Evolutionary conservation across 2,888 invertebrate species (phyloP).

Genomic region (Hedya salicella): DNA sequence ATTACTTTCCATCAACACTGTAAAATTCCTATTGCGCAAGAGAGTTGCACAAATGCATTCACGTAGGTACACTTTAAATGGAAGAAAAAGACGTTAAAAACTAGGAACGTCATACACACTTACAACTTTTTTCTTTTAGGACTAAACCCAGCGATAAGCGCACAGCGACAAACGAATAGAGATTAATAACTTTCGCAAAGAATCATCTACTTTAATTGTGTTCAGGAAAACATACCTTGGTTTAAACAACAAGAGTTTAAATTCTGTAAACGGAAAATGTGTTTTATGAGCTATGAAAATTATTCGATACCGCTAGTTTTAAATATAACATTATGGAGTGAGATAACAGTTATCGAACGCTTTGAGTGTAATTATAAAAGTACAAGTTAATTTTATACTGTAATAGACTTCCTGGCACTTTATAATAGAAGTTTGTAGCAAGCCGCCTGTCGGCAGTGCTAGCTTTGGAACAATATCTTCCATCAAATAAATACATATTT

Average conservation of each 20-base stretch:
- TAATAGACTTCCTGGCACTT: neutral
- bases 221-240: neutral
- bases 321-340: conserved; percentile 25
- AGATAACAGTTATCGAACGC: conserved; percentile 29
- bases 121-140: neutral
- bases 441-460: no score
- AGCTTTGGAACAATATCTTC: no score
- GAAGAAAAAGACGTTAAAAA: conserved; percentile 1
- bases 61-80: conserved; percentile 48
- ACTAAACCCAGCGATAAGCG: conserved; percentile 24
- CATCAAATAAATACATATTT: no score
- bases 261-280: neutral
- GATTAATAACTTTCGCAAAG: conserved; percentile 14
- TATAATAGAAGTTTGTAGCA: no score
- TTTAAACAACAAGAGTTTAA: neutral
- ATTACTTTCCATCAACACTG: conserved; percentile 67
- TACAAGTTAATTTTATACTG: neutral
- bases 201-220: conserved; percentile 5
- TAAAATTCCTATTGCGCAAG: conserved; percentile 71
- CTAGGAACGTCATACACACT: neutral
- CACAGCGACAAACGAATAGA: conserved; percentile 17
- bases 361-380: conserved; percentile 24
- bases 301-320: conserved; percentile 22
- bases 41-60: conserved; percentile 55
- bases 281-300: neutral